These are phyloP conservation scores for Chamaetylas fuelleborni DNA, from an alignment of 2,113 vertebrate species.

Conservation along the genomic window DNA sequence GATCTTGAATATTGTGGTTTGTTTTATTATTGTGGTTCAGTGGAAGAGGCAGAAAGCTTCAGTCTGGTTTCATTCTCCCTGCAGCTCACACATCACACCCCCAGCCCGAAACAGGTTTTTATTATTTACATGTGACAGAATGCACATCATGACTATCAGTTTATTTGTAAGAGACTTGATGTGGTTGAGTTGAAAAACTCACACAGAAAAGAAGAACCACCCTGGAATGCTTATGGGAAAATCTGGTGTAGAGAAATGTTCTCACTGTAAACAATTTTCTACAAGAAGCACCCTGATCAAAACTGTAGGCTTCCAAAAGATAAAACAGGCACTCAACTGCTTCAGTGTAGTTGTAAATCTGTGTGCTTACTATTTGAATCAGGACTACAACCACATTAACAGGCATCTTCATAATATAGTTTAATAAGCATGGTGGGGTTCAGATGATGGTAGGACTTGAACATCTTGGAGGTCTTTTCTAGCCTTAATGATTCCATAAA, in stretches of 20 bases:
- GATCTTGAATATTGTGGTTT: background rate
- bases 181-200: background rate
- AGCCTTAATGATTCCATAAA: background rate
- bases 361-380: background rate
- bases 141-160: background rate
- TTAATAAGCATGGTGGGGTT: background rate
- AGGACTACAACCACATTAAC: background rate
- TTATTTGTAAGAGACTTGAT: background rate
- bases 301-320: background rate
- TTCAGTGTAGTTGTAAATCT: background rate
- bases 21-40: background rate
- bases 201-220: background rate
- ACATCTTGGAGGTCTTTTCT: background rate
- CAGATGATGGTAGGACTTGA: background rate
- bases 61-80: background rate
- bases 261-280: background rate
- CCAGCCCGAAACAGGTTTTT: background rate
- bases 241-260: background rate
- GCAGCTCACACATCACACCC: fast-evolving
- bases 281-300: background rate
- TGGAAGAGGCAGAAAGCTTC: background rate
- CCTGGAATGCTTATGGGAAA: background rate
- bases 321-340: background rate
- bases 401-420: background rate
- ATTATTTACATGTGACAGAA: background rate